phyloP scores from a whole-genome alignment of 2,797 vertebrate species.

The Brachyalestes nurse region DNA sequence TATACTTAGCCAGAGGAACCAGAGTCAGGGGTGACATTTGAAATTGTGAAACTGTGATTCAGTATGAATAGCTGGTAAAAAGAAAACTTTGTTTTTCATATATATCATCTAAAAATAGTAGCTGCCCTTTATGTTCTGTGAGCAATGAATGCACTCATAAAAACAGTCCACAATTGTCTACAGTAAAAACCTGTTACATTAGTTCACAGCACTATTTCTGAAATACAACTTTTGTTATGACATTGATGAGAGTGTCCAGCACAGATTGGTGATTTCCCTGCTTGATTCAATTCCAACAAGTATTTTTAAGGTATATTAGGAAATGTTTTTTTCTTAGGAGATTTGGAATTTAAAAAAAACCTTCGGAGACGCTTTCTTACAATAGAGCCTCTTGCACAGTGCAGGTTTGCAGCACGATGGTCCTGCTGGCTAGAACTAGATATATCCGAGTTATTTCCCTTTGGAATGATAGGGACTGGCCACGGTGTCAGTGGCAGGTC shows the following conservation, averaged over 20 bases:
- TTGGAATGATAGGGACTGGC: slow-evolving; percentile 52
- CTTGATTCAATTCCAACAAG: background rate
- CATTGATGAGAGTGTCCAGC: too few species aligned
- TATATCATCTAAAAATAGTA: background rate
- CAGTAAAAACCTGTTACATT: too few species aligned
- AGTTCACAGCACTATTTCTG: too few species aligned
- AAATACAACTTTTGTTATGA: too few species aligned
- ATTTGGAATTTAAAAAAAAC: too few species aligned
- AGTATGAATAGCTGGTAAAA: background rate
- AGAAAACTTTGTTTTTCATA: background rate
- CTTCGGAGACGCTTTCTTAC: background rate
- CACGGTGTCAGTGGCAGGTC: slow-evolving; percentile 40
- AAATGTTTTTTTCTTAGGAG: background rate
- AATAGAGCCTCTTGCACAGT: slow-evolving; percentile 2
- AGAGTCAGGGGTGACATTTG: slow-evolving; percentile 27
- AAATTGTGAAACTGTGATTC: slow-evolving; percentile 5
- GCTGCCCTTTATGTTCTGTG: background rate
- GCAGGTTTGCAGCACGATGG: slow-evolving; percentile 12
- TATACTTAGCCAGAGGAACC: background rate
- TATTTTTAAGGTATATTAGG: background rate
- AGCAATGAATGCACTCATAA: background rate
- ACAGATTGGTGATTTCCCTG: too few species aligned
- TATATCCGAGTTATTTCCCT: slow-evolving; percentile 62
- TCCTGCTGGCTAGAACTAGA: background rate
- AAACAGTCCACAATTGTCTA: too few species aligned